A percentile compares a stretch with the other conserved stretches of the same genome.
Evolutionary conservation across 2,888 invertebrate genomes (phyloP).

Genomic region (Epinotia bilunana): DNA sequence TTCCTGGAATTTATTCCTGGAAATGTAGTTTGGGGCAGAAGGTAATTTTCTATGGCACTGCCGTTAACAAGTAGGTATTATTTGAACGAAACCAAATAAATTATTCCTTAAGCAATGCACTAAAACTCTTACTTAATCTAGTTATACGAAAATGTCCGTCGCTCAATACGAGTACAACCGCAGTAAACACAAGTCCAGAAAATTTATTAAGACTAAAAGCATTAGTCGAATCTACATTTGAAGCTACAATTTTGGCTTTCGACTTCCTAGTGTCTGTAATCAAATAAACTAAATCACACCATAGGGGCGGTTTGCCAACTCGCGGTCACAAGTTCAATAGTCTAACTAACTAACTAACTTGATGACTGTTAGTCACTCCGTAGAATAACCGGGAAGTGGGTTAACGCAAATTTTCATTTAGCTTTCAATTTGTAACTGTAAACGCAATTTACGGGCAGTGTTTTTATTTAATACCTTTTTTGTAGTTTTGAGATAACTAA

Average conservation of each 20-base stretch:
- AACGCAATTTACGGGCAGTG: too few relatives aligned
- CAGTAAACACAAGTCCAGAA: neutral
- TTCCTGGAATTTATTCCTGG: too few relatives aligned
- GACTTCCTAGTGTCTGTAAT: neutral
- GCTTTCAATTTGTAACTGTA: neutral
- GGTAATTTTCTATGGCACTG: too few relatives aligned
- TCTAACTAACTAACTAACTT: slow-evolving; percentile 30
- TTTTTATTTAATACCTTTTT: too few relatives aligned
- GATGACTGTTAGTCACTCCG: slow-evolving; percentile 19
- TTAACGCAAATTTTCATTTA: slow-evolving; percentile 1
- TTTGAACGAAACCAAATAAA: neutral
- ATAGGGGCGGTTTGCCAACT: slow-evolving; percentile 13
- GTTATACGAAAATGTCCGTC: neutral
- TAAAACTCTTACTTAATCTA: too few relatives aligned
- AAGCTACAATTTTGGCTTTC: neutral
- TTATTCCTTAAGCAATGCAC: neutral
- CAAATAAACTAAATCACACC: slow-evolving; percentile 20
- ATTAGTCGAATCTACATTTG: neutral
- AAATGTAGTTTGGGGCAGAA: too few relatives aligned
- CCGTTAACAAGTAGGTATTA: too few relatives aligned
- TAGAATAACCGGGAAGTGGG: slow-evolving; percentile 6
- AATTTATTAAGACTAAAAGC: neutral
- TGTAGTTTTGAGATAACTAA: too few relatives aligned
- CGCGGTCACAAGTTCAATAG: slow-evolving; percentile 20
- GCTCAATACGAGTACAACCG: neutral